Percentiles rank a stretch among this genome's conserved stretches.
Conservation (phyloP, 2,888 invertebrate genomes). For the Gortyna flavago region DNA sequence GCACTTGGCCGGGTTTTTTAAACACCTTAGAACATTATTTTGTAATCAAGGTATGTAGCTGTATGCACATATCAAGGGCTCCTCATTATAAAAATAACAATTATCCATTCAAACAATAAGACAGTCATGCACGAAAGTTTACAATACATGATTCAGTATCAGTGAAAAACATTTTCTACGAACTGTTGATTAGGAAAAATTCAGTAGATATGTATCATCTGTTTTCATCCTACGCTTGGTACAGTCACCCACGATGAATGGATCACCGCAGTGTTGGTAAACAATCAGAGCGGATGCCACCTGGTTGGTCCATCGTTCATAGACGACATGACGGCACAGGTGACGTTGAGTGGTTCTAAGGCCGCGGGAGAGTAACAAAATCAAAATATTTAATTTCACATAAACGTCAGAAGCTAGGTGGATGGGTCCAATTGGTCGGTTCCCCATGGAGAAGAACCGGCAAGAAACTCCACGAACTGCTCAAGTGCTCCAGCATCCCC, state of each 20-base stretch:
- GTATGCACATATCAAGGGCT: background rate
- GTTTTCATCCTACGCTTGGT: conserved; percentile 14
- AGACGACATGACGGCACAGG: background rate
- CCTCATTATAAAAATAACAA: background rate
- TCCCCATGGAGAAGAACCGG: too few relatives aligned
- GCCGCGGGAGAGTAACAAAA: background rate
- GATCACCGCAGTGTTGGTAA: conserved; percentile 26
- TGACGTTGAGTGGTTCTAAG: background rate
- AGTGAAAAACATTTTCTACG: conserved; percentile 22
- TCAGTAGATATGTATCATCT: conserved; percentile 32
- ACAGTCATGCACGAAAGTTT: background rate
- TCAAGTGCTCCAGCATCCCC: background rate
- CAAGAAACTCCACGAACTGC: background rate
- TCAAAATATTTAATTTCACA: background rate
- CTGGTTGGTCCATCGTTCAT: conserved; percentile 3
- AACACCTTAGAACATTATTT: background rate
- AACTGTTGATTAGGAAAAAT: conserved; percentile 18
- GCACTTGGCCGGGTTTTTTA: background rate
- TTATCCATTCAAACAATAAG: background rate
- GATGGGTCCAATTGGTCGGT: background rate
- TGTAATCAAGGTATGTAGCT: background rate
- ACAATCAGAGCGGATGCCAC: conserved; percentile 21
- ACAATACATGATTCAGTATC: conserved; percentile 13
- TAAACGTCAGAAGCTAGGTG: background rate
- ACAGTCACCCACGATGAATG: conserved; percentile 25